Evolutionary conservation across 2,888 invertebrate species (phyloP).

Genomic region (Parelbella ahira): DNA sequence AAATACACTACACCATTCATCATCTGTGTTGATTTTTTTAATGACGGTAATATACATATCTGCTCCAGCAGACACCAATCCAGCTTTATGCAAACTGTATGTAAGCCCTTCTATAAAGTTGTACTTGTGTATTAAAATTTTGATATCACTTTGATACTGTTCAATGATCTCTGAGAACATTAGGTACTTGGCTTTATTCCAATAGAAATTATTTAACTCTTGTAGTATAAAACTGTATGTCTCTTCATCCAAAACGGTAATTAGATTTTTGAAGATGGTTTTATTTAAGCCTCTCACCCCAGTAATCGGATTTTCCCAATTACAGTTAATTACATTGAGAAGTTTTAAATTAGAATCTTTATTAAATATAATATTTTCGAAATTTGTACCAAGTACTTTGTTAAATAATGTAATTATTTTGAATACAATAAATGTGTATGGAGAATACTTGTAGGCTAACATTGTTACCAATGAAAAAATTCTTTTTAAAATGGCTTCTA

Average conservation of each 20-base stretch:
- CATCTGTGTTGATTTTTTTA: conserved; percentile 53
- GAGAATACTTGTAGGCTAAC: conserved; percentile 77
- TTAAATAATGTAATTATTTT: conserved; percentile 70
- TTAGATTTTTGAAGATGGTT: conserved; percentile 62
- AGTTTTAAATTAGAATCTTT: conserved; percentile 55
- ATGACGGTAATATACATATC: conserved; percentile 79
- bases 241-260: conserved; percentile 42
- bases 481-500: conserved; percentile 39
- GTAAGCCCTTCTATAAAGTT: conserved; percentile 57
- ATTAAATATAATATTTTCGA: conserved; percentile 45
- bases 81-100: conserved; percentile 67
- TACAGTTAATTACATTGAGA: conserved; percentile 76
- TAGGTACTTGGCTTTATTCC: conserved; percentile 81
- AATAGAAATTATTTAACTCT: conserved; percentile 71
- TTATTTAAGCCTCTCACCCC: conserved; percentile 78
- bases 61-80: conserved; percentile 81
- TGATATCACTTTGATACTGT: conserved; percentile 37
- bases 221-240: conserved; percentile 43
- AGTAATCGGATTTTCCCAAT: conserved; percentile 82
- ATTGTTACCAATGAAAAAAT: conserved; percentile 48
- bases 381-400: conserved; percentile 54
- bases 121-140: conserved; percentile 34
- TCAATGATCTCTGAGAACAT: conserved; percentile 76
- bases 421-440: conserved; percentile 72
- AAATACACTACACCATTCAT: conserved; percentile 71